Base-by-base conservation (phyloP, 1,140 invertebrate genomes). In the Formica selysi region DNA sequence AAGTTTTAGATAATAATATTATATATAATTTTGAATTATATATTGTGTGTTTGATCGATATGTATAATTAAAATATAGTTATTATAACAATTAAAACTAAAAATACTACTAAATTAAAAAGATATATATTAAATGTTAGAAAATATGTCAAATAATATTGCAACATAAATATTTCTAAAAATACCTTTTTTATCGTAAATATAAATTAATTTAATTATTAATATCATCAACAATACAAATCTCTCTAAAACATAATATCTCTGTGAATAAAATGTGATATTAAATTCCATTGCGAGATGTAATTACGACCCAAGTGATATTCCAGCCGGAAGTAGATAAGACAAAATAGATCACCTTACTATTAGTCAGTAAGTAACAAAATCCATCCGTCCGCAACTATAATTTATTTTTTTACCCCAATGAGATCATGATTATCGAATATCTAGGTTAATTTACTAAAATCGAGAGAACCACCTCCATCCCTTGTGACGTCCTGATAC, bases 241-340 rank as follows among this genome's bases (percentile, higher is more conserved):
- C 8, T 74, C n/a, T 29, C 16, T 36, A n/a, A 48, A 19, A 51
- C 16, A 51, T 51, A 51, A 2, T 48, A 11, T 16, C 11, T 32
- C 8, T 51, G 16, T 38, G 8, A 73, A 36, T 71, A 13, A 61
- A 61, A 10, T 59, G 22, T 44, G 26, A 73, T 73, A 81, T 44
- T 41, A 41, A 73, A 73, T 71, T n/a, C 0, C 22, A 29, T 44
- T 3, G 36, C 19, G 7, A 67, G 13, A 38, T 73, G 26, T 81
- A 81, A 81, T 83, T 83, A 73, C 13, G 64, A 54, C 8, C 41
- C n/a, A 83, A 38, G 19, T 61, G 68, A 83, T 70, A 80, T 70
- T 57, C 11, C 68, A 83, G 13, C 54, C 68, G 68, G 54, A 83
- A 74, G n/a, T 61, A 81, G 54, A 81, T 81, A 81, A 73, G 54